phyloP scores from a whole-genome alignment of 2,113 vertebrate species.

The Hydrolagus affinis region DNA sequence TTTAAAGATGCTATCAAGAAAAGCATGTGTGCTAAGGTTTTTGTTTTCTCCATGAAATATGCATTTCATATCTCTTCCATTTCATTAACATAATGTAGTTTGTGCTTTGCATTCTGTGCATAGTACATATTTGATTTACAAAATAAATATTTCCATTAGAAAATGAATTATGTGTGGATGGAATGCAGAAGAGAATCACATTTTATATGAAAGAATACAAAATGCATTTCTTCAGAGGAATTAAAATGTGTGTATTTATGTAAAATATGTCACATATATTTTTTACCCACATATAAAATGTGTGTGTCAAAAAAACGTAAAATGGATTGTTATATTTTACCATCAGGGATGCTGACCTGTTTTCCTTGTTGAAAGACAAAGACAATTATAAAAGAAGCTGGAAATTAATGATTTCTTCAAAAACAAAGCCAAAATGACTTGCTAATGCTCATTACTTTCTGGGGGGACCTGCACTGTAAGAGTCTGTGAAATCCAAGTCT shows the following conservation, averaged over 20 bases:
- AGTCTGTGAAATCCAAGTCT: neutral
- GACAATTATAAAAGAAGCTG: neutral
- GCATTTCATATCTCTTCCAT: slow-evolving; percentile 99
- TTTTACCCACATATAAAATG: slow-evolving; percentile 25
- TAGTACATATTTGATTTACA: slow-evolving; percentile 99
- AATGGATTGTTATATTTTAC: slow-evolving; percentile 27
- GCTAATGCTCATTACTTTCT: neutral
- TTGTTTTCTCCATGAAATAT: slow-evolving; percentile 99
- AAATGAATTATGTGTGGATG: slow-evolving; percentile 99
- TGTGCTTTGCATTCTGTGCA: slow-evolving; percentile 99
- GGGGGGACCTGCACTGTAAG: neutral
- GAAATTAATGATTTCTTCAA: neutral
- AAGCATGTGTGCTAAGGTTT: slow-evolving; percentile 99
- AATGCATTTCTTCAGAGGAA: slow-evolving; percentile 95
- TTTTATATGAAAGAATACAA: slow-evolving; percentile 99
- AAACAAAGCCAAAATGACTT: slow-evolving; percentile 19
- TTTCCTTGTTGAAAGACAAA: neutral
- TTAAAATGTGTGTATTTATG: slow-evolving; percentile 31
- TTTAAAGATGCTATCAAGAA: slow-evolving; percentile 99
- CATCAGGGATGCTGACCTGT: neutral
- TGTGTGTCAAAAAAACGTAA: slow-evolving; percentile 18
- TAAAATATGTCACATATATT: slow-evolving; percentile 28
- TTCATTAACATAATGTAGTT: slow-evolving; percentile 99
- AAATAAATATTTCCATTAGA: slow-evolving; percentile 99
- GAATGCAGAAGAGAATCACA: slow-evolving; percentile 99